Evolutionary conservation across 2,888 invertebrate genomes (phyloP).

Genomic region (Drosophila glabriapex): DNA sequence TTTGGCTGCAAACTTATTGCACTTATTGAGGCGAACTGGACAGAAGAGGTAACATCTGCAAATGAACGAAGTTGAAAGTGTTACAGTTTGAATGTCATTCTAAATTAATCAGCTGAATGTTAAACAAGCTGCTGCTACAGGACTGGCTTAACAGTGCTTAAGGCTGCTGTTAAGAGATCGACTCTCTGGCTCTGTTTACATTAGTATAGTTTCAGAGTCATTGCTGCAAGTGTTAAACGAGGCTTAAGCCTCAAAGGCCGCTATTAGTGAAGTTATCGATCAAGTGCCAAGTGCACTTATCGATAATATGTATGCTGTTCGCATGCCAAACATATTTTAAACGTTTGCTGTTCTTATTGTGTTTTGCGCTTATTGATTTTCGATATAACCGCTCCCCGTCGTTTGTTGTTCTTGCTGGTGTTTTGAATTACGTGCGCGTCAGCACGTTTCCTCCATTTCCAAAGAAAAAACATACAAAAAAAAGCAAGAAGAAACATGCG

Average conservation of each 20-base stretch:
- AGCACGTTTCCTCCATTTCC: conserved; percentile 56
- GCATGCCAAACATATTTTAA: conserved; percentile 15
- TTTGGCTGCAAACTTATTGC: neutral
- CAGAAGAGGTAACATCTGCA: neutral
- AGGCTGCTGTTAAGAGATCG: neutral
- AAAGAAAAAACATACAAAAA: neutral
- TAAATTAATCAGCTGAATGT: neutral
- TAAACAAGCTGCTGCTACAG: neutral
- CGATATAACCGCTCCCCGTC: conserved; percentile 45
- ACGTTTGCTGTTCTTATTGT: conserved; percentile 12
- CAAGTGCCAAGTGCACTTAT: neutral
- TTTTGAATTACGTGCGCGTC: conserved; percentile 59
- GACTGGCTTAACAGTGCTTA: neutral
- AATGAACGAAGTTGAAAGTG: neutral
- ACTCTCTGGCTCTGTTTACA: neutral
- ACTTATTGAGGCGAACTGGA: neutral
- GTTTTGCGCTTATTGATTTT: conserved; percentile 67
- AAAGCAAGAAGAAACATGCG: conserved; percentile 41
- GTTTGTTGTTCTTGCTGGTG: conserved; percentile 2
- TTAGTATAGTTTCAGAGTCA: neutral
- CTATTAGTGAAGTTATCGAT: neutral
- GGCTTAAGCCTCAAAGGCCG: neutral
- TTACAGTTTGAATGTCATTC: neutral
- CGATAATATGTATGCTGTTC: conserved; percentile 1
- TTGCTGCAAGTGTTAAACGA: neutral